Evolutionary conservation across 2,797 vertebrate species (phyloP), one percentile per base, ranked within the genome.

Genomic region (Crotalus adamanteus): DNA sequence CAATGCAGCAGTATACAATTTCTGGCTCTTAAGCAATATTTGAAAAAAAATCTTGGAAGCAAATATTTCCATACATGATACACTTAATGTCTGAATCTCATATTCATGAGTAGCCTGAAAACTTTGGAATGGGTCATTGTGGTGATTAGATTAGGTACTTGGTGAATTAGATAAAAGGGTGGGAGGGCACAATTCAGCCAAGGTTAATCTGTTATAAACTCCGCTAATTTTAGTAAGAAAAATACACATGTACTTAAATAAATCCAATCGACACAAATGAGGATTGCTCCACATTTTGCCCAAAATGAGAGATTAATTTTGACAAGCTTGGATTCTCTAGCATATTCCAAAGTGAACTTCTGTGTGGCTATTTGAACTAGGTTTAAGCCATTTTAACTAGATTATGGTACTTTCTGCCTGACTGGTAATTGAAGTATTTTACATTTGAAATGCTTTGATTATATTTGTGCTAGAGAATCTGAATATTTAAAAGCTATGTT

Each of bases 401-500:
- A 83, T 83, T 20, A 83, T 47, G 37, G 73, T 47, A 83, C 20
- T 65, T 53, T 51, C 20, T 90, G 51, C 18, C 26, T 59, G 53
- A 85, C 28, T 85, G 73, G 20, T 85, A 60, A 91, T 91, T 42
- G 18, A 31, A 42, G 26, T 22, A 31, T 56, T 85, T 91, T 91
- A 16, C 56, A 91, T 83, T 60, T 91, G 4, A 91, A 18, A 42
- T 47, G 14, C 55, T 56, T 90, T 83, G 89, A 83, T 78, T 90
- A 57, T 87, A 87, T 83, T 83, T 83, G 37, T 83, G 73, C 63
- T 83, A 88, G 63, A 89, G 6, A 37, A 87, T 56, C 65, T 61
- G 59, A 63, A 93, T 53, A 89, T 83, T 91, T 91, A 55, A 88
- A 90, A 85, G 69, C 47, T 37, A 37, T 37, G 28, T 28, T 85